phyloP scores from a whole-genome alignment of 1,140 invertebrate genomes.

The Bombus consobrinus region DNA sequence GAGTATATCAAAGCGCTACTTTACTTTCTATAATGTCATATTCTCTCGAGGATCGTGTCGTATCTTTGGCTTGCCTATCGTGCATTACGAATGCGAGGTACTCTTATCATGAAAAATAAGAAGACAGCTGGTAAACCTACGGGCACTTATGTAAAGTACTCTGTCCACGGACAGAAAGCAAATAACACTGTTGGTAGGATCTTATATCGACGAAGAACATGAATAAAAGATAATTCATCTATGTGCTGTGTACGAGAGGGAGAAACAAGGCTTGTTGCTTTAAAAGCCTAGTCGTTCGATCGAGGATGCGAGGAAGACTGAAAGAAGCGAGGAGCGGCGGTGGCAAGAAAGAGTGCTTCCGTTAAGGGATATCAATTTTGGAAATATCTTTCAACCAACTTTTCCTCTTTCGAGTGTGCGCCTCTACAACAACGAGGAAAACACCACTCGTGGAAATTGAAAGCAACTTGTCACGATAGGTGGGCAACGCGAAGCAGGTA shows the following conservation, averaged over 20 bases:
- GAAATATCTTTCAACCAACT: background rate
- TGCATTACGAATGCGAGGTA: background rate
- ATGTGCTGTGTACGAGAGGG: slow-evolving; percentile 55
- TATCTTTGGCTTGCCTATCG: slow-evolving; percentile 8
- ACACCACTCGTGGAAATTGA: slow-evolving; percentile 5
- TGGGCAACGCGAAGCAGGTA: too few relatives aligned
- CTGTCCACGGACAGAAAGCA: slow-evolving; percentile 58
- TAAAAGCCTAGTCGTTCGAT: slow-evolving; percentile 2
- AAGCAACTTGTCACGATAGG: background rate
- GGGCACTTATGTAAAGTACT: slow-evolving; percentile 65
- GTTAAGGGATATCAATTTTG: background rate
- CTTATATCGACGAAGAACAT: slow-evolving; percentile 54
- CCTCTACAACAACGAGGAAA: background rate
- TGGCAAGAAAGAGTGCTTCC: background rate
- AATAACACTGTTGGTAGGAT: slow-evolving; percentile 39
- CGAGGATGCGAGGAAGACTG: slow-evolving; percentile 14
- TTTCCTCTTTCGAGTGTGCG: too few relatives aligned
- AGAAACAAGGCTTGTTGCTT: slow-evolving; percentile 57
- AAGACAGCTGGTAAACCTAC: slow-evolving; percentile 55
- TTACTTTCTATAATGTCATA: background rate
- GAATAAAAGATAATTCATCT: slow-evolving; percentile 79
- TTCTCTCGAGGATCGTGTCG: too few relatives aligned
- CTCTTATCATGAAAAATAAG: slow-evolving; percentile 48
- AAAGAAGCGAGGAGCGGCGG: background rate
- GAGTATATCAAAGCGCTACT: background rate